Evolutionary conservation across 2,888 invertebrate genomes (phyloP).

Genomic region (Amorpha juglandis): DNA sequence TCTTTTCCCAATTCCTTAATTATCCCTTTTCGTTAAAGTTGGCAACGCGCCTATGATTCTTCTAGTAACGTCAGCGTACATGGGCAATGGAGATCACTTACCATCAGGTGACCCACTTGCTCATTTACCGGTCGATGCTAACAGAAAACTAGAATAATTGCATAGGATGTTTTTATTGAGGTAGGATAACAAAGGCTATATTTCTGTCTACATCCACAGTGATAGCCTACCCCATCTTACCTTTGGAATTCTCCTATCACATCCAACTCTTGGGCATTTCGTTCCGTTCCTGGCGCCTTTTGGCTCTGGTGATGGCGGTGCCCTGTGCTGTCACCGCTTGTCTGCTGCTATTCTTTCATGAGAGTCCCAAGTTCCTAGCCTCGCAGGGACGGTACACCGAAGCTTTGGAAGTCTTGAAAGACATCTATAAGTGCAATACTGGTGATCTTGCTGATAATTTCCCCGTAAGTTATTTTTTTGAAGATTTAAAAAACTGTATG

Average conservation of each 20-base stretch:
- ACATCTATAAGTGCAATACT: constrained; percentile 69
- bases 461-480: constrained; percentile 57
- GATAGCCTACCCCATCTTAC: constrained; percentile 88
- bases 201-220: constrained; percentile 63
- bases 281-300: constrained; percentile 90
- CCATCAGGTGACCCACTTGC: too few relatives aligned
- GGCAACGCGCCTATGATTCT: too few relatives aligned
- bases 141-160: too few relatives aligned
- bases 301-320: constrained; percentile 86
- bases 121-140: too few relatives aligned
- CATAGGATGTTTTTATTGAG: too few relatives aligned
- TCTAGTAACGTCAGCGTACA: too few relatives aligned
- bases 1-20: too few relatives aligned
- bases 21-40: too few relatives aligned
- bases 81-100: too few relatives aligned
- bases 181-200: not conserved
- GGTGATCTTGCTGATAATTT: constrained; percentile 64
- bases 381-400: constrained; percentile 82
- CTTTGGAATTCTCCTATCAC: constrained; percentile 76
- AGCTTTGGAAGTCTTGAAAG: constrained; percentile 79
- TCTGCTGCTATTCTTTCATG: constrained; percentile 86
- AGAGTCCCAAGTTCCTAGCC: constrained; percentile 92
- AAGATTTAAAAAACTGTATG: too few relatives aligned
- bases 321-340: constrained; percentile 86
- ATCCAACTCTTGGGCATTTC: constrained; percentile 78